Percentiles rank a stretch among this genome's conserved stretches.
phyloP scores from a whole-genome alignment of 2,113 vertebrate genomes.

The Mormoops blainvillei region DNA sequence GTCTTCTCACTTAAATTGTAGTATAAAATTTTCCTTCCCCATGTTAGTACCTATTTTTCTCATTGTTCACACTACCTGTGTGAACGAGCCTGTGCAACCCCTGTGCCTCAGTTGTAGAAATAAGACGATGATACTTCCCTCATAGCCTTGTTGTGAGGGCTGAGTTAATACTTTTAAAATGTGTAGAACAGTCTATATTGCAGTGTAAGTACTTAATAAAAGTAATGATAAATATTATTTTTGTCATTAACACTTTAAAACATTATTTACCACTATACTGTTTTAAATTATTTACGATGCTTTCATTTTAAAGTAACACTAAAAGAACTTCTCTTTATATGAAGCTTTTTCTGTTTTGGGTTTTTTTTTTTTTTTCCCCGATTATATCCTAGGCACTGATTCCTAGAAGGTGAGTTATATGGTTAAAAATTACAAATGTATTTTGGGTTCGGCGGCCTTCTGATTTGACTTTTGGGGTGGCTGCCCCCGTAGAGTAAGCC shows the following conservation, averaged over 20 bases:
- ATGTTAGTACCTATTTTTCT: too few relatives aligned
- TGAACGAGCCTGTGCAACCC: not conserved
- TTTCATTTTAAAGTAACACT: not conserved
- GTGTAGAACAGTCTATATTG: not conserved
- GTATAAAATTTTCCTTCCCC: not conserved
- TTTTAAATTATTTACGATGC: not conserved
- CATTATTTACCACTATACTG: not conserved
- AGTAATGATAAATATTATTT: not conserved
- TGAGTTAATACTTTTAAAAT: not conserved
- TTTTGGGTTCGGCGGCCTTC: not conserved
- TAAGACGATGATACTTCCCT: not conserved
- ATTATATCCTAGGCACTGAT: not conserved
- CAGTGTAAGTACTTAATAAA: not conserved
- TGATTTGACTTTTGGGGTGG: not conserved
- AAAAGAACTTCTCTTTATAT: not conserved
- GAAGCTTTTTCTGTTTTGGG: too few relatives aligned
- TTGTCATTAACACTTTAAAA: not conserved
- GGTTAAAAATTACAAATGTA: not conserved
- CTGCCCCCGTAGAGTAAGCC: not conserved
- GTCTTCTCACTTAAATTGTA: not conserved
- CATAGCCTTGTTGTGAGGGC: not conserved
- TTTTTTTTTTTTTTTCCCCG: too few relatives aligned
- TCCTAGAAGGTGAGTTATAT: not conserved
- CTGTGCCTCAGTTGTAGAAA: not conserved
- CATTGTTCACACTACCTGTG: not conserved